Percentiles rank a stretch among this genome's conserved stretches.
Conservation (phyloP, 2,113 vertebrate genomes). For the zebrafish (Danio rerio) region GRCz12tu NC_133189.1:46074001-46074500, state of each 20-base stretch:
- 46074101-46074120: rapidly evolving
- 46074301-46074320: too few species aligned
- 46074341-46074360: neutral
- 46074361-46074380: neutral
- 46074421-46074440: neutral
- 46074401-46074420: neutral
- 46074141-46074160: neutral
- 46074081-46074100: conserved; percentile 23
- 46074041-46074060: too few species aligned
- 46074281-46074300: neutral
- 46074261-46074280: too few species aligned
- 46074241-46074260: neutral
- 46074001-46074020: neutral
- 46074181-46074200: neutral
- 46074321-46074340: too few species aligned
- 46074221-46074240: too few species aligned
- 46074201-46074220: neutral
- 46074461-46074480: too few species aligned
- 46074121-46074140: conserved; percentile 28
- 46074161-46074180: conserved; percentile 9
- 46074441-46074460: neutral
- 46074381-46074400: neutral
- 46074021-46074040: neutral
- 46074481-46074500: neutral
- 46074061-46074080: neutral